phyloP scores from a whole-genome alignment of 2,113 vertebrate genomes.

The Clarias macrocephalus region DNA sequence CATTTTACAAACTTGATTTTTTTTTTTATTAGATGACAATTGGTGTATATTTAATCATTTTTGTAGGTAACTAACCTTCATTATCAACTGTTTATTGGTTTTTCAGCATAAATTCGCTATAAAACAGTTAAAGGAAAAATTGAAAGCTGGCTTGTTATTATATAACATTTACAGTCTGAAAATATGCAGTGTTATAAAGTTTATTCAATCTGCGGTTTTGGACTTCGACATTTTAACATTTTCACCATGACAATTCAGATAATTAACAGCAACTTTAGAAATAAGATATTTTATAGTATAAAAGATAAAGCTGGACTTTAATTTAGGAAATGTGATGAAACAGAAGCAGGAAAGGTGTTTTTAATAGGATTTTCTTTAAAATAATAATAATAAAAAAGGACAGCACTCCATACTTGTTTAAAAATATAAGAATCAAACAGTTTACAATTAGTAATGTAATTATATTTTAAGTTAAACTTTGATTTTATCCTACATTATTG shows the following conservation, averaged over 20 bases:
- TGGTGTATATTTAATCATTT: not conserved
- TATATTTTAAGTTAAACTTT: not conserved
- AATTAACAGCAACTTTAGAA: too few relatives aligned
- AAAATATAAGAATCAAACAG: not conserved
- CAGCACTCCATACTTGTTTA: not conserved
- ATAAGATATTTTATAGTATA: too few relatives aligned
- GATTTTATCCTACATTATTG: not conserved
- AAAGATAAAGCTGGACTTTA: not conserved
- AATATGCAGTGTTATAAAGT: slow-evolving; percentile 58
- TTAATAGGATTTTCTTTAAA: not conserved
- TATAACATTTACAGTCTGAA: slow-evolving; percentile 60
- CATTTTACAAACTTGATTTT: not conserved
- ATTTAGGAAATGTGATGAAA: not conserved
- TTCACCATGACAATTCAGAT: not conserved
- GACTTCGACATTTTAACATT: slow-evolving; percentile 58
- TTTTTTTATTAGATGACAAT: not conserved
- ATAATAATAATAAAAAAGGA: not conserved
- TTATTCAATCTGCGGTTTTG: slow-evolving; percentile 48
- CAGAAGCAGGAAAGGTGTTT: not conserved
- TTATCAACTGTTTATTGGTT: slow-evolving; percentile 43
- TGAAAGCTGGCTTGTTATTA: slow-evolving; percentile 28
- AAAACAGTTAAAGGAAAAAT: slow-evolving; percentile 67
- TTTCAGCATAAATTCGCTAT: slow-evolving; percentile 48
- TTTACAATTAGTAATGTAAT: not conserved
- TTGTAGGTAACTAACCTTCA: not conserved